A percentile compares a stretch with the other conserved stretches of the same genome.
These are phyloP conservation scores for Leptosomus discolor DNA, from an alignment of 2,113 vertebrate genomes.

Conservation along the genomic window DNA sequence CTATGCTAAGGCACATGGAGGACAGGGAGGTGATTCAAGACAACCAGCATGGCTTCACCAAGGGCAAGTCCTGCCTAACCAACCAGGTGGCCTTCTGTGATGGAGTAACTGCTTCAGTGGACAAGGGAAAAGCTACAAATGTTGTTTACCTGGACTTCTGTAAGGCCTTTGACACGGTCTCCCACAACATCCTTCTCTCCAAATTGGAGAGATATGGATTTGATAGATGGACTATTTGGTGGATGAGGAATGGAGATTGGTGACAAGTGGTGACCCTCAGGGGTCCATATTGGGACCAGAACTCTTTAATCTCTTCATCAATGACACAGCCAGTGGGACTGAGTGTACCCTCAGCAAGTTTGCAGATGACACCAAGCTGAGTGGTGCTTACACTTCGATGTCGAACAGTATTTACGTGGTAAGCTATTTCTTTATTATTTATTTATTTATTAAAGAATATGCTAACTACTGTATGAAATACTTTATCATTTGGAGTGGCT, in stretches of 20 bases:
- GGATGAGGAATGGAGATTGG: neutral
- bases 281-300: neutral
- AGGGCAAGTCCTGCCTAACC: neutral
- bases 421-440: neutral
- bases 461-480: neutral
- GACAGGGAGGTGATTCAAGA: no score
- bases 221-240: neutral
- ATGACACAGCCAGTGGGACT: neutral
- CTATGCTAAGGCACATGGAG: neutral
- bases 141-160: no score
- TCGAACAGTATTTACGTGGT: neutral
- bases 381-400: neutral
- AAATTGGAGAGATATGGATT: neutral
- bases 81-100: neutral
- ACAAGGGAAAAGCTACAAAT: no score
- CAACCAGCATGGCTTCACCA: no score
- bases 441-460: neutral
- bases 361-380: neutral
- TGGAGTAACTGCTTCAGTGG: neutral
- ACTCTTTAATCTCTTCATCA: no score
- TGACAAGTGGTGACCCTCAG: neutral
- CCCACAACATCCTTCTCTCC: no score
- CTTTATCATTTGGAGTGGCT: neutral
- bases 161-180: neutral
- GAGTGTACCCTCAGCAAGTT: neutral